These are phyloP conservation scores for Lasioglossum oenotherae DNA, from an alignment of 2,888 invertebrate species.

Conservation along the genomic window DNA sequence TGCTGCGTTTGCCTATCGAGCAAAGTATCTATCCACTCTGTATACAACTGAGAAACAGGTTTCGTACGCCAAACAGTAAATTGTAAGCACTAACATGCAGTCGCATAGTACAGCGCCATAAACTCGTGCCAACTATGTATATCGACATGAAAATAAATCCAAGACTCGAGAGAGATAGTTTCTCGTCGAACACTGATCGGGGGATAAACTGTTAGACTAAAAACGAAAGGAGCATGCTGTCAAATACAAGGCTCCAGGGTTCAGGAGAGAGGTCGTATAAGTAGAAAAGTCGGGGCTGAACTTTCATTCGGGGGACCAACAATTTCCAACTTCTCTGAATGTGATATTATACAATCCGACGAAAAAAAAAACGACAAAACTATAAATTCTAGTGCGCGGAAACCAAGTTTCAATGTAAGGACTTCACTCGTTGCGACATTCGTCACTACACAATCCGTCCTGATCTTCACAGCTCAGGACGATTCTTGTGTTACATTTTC, in stretches of 20 bases:
- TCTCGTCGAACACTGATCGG: constrained; percentile 72
- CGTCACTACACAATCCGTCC: no score
- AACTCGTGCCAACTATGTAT: constrained; percentile 79
- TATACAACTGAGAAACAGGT: constrained; percentile 63
- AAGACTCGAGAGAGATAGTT: constrained; percentile 53
- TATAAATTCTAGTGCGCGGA: no score
- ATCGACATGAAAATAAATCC: constrained; percentile 77
- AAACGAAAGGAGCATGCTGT: constrained; percentile 78
- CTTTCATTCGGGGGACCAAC: no score
- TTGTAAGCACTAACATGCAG: constrained; percentile 81
- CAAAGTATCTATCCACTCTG: constrained; percentile 62
- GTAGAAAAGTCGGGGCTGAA: constrained; percentile 76
- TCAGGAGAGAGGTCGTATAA: constrained; percentile 49
- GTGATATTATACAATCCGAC: no score
- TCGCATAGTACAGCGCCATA: constrained; percentile 79
- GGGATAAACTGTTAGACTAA: constrained; percentile 65
- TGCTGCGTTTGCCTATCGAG: constrained; percentile 67
- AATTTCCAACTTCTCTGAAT: no score
- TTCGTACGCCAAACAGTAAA: constrained; percentile 74
- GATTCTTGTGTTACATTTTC: no score
- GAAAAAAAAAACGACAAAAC: no score
- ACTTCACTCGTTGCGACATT: no score
- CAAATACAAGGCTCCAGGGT: constrained; percentile 79
- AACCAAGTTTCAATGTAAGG: no score
- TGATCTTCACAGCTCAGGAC: no score